Conservation (phyloP, 2,888 invertebrate species). For the Sminthurinus aureus region DNA sequence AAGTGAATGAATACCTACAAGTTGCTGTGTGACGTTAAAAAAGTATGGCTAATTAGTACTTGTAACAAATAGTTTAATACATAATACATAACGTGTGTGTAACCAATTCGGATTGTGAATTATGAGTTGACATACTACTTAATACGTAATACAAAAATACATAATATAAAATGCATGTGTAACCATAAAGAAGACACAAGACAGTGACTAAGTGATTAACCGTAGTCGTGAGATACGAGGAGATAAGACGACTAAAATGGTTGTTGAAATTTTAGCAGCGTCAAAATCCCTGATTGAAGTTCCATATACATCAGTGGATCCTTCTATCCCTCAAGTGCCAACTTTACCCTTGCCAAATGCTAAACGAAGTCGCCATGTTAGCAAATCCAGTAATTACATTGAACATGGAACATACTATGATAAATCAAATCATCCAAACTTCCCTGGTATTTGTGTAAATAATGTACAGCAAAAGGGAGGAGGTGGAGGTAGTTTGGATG, state of each 20-base stretch:
- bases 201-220: not conserved
- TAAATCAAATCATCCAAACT: not conserved
- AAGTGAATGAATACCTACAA: no score
- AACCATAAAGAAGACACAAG: not conserved
- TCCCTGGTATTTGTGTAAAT: not conserved
- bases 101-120: not conserved
- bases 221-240: not conserved
- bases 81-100: no score
- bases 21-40: no score
- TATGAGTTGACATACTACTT: not conserved
- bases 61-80: no score
- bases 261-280: conserved; percentile 55
- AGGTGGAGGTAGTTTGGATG: not conserved
- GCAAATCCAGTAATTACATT: not conserved
- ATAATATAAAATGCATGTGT: not conserved
- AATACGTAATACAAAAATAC: not conserved
- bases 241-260: conserved; percentile 16
- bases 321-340: not conserved
- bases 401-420: not conserved
- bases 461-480: conserved; percentile 11
- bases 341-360: not conserved
- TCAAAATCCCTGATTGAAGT: conserved; percentile 56
- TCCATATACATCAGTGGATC: conserved; percentile 24
- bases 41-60: no score
- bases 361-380: not conserved